Base-by-base conservation (phyloP, 2,797 vertebrate genomes). In the Cryptoprocta ferox region DNA sequence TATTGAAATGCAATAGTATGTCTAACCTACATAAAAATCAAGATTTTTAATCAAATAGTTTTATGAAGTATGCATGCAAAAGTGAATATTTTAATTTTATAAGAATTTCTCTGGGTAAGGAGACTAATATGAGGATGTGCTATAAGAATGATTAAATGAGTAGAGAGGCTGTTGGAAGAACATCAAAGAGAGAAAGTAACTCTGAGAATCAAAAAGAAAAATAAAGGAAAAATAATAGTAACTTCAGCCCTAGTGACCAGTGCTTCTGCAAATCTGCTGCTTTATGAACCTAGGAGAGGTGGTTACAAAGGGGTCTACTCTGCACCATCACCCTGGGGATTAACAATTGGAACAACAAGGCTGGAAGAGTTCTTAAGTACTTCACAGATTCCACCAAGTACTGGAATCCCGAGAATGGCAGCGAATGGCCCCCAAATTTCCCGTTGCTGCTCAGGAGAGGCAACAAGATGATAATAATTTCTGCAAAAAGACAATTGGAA, bases 61-160 rank as follows among this genome's bases (percentile, higher is more conserved):
- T 75, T 61, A 65, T 92, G 24, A 73, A 83, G 24, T 80, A 0
- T 39, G 3, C 11, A 42, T 75, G 7, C 16, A 85, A 66, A 81
- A 83, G 71, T 92, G 2, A 83, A 35, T 68, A 32, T 87, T 95
- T 92, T 84, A 70, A 37, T 73, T 53, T 89, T 50, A 61, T 88
- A 53, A 87, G 70, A 50, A 39, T 82, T 88, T 88, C 56, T 59
- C 10, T 65, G 66, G 24, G 6, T 86, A 50, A 93, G 12, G 26
- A 73, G 16, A 56, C 16, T 45, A 39, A 18, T 48, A 70, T 39
- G 42, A 92, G 14, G 26, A 70, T 50, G 4, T 79, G 13, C 32
- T 88, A 13, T 24, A 24, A 66, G 28, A 14, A 84, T 53, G 32
- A 39, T 61, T 68, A 75, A 85, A 63, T 73, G 42, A 80, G 19